Conservation (phyloP, 2,797 vertebrate genomes). For the Periparus ater region DNA sequence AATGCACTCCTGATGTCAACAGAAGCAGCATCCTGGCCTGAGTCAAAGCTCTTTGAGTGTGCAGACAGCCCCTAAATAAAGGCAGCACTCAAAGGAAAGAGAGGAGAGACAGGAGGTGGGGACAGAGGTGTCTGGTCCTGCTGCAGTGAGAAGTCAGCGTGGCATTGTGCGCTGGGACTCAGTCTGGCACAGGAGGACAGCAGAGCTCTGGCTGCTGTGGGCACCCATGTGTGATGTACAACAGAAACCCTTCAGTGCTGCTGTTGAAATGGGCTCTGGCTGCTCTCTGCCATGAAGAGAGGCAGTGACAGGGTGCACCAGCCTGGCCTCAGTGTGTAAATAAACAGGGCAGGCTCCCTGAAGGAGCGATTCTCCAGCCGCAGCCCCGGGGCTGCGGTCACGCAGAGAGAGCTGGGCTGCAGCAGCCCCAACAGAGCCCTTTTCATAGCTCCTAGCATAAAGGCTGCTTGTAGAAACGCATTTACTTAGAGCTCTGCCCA, state of each 20-base stretch:
- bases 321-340: constrained; percentile 1
- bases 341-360: constrained; percentile 44
- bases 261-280: neutral
- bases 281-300: constrained; percentile 12
- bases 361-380: neutral
- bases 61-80: neutral
- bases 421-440: constrained; percentile 40
- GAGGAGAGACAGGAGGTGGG: neutral
- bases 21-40: neutral
- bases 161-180: accelerated
- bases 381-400: neutral
- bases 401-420: neutral
- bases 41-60: neutral
- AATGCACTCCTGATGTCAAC: neutral
- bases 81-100: neutral
- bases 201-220: neutral
- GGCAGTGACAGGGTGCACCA: neutral
- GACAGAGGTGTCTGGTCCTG: neutral
- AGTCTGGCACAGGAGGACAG: neutral
- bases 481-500: constrained; percentile 14
- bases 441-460: constrained; percentile 49
- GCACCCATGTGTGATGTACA: neutral
- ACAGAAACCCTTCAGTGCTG: neutral
- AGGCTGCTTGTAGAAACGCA: constrained; percentile 27
- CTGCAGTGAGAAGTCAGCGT: neutral